These are phyloP conservation scores for Falco punctatus DNA, from an alignment of 2,113 vertebrate genomes.

Conservation along the genomic window DNA sequence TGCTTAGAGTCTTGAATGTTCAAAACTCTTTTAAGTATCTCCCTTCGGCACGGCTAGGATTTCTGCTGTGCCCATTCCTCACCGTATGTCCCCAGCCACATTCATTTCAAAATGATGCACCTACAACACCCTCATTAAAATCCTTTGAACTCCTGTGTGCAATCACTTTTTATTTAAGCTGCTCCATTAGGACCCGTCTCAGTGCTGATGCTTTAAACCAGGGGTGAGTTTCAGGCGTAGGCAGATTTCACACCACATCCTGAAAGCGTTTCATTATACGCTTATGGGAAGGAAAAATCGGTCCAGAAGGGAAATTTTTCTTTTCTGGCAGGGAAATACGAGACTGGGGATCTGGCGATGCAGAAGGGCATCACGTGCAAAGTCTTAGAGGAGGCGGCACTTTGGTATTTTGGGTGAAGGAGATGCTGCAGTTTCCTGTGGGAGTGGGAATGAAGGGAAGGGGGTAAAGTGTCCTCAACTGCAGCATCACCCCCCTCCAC, in stretches of 20 bases:
- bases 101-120: not conserved
- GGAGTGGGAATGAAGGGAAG: not conserved
- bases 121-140: not conserved
- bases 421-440: not conserved
- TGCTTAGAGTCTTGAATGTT: not conserved
- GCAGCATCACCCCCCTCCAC: not conserved
- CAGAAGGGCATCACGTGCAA: not conserved
- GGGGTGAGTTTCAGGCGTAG: not conserved
- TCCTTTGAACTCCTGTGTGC: not conserved
- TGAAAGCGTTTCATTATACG: rapidly evolving
- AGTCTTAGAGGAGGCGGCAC: not conserved
- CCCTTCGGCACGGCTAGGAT: not conserved
- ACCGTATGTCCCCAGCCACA: not conserved
- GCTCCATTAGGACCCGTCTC: not conserved
- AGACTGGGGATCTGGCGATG: not conserved
- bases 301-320: not conserved
- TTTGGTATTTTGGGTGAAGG: not conserved
- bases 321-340: not conserved
- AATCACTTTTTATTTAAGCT: not conserved
- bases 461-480: not conserved
- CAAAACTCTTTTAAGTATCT: not conserved
- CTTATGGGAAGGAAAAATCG: not conserved
- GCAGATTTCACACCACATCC: not conserved
- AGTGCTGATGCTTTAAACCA: not conserved
- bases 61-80: not conserved